A percentile compares a stretch with the other conserved stretches of the same genome.
Conservation (phyloP, 2,888 invertebrate genomes). For the Seira musarum region DNA sequence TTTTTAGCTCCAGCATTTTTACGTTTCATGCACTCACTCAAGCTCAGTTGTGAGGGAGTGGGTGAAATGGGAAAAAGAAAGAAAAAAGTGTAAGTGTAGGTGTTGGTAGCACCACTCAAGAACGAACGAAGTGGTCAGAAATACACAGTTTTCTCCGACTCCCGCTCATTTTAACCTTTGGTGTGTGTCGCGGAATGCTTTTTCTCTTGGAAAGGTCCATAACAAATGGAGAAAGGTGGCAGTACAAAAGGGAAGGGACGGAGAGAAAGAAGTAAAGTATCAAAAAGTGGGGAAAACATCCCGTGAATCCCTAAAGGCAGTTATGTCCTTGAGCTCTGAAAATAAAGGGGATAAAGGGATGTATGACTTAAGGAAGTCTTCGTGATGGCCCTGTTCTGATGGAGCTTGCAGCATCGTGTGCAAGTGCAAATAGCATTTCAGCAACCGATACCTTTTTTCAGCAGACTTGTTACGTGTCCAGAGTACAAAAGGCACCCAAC, state of each 20-base stretch:
- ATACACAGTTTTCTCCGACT: not conserved
- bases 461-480: not conserved
- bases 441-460: not conserved
- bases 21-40: not conserved
- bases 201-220: not conserved
- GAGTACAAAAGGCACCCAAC: not conserved
- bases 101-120: not conserved
- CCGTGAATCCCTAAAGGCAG: slow-evolving; percentile 36
- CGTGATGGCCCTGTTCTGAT: not conserved
- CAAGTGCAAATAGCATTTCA: not conserved
- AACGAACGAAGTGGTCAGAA: not conserved
- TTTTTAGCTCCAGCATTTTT: no score
- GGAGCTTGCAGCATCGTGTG: not conserved
- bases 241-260: not conserved
- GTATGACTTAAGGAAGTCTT: not conserved
- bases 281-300: slow-evolving; percentile 42
- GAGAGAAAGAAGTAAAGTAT: slow-evolving; percentile 38
- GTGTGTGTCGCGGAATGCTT: not conserved
- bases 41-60: not conserved
- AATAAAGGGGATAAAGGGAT: slow-evolving; percentile 19
- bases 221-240: not conserved
- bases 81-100: slow-evolving; percentile 8
- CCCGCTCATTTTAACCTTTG: not conserved
- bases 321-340: slow-evolving; percentile 41
- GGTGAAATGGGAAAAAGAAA: not conserved